phyloP scores from a whole-genome alignment of 2,113 vertebrate genomes.

The Philantomba maxwellii region DNA sequence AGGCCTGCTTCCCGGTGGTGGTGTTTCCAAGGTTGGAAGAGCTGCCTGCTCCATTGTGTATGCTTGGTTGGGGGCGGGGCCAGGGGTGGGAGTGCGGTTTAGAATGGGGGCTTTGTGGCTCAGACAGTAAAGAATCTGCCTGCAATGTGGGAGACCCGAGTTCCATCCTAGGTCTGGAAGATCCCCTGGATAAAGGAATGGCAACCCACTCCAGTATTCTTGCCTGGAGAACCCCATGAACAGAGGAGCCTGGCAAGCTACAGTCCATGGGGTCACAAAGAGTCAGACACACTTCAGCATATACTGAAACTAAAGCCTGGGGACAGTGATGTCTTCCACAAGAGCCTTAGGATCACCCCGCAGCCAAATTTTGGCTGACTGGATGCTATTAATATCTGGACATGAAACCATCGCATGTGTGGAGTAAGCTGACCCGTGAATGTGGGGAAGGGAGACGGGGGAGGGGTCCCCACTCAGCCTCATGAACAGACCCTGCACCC shows the following conservation, averaged over 20 bases:
- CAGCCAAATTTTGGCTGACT: background rate
- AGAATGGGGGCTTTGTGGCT: background rate
- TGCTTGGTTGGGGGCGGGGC: no score
- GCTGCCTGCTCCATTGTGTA: background rate
- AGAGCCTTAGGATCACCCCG: background rate
- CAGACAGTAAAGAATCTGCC: background rate
- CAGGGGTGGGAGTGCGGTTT: accelerated
- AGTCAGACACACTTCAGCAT: background rate
- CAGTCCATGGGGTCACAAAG: background rate
- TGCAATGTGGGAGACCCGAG: background rate
- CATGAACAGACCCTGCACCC: background rate
- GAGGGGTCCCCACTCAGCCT: background rate
- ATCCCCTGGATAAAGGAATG: background rate
- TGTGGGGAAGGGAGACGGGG: accelerated
- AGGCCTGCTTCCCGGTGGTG: background rate
- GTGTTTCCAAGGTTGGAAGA: background rate
- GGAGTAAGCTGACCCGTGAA: background rate
- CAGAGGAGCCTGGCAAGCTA: background rate
- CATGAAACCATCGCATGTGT: background rate
- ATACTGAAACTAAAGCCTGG: background rate
- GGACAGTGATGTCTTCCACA: background rate
- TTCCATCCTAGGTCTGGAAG: background rate
- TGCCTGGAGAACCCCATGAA: background rate
- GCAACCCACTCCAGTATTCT: background rate
- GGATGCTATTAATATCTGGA: background rate